Evolutionary conservation across 2,888 invertebrate genomes (phyloP), one percentile per base, ranked within the genome.

Genomic region (Bibio marci): DNA sequence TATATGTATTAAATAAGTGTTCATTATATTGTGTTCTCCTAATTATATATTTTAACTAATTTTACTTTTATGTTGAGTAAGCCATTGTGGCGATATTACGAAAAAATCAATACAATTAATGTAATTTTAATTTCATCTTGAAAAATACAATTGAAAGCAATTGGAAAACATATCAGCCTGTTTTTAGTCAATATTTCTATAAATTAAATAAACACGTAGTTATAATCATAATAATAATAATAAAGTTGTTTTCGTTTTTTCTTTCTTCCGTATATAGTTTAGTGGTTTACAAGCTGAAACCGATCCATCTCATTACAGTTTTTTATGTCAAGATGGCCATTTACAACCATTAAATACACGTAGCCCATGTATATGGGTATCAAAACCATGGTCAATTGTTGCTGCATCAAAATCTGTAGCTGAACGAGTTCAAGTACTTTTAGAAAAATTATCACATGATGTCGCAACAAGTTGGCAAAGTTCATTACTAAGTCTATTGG

Each of bases 341-440:
- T 65, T 70, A 48, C 70, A 70, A 51, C 66, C 73, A 0, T 47
- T 80, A 2, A 62, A 67, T 41, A 62, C 64, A 5, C 53, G 65
- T 0, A 62, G 65, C 12, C 80, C 81, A 0, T 87, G 87, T 51
- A 62, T 75, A 8, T 87, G 87, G 86, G 70, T 83, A 12, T 66
- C 75, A 2, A 71, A 77, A 48, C 86, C 87, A 0, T 83, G 83
- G 77, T 73, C 80, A 0, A 77, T 79, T 1, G 62, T 85, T 31
- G 76, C 77, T 0, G 70, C 80, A 10, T 72, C 70, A 22, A 30
- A 46, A 32, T 45, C 51, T 1, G 54, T 57, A 47, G 71, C 73
- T 0, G 61, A 62, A 40, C 62, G 63, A 36, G 59, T 76, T 10
- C 66, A 69, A 42, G 54, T 59, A n/a, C 50, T 71, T 13, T 62